phyloP scores from a whole-genome alignment of 92 coral and sea anemone genomes.

The Pocillopora grandis region DNA sequence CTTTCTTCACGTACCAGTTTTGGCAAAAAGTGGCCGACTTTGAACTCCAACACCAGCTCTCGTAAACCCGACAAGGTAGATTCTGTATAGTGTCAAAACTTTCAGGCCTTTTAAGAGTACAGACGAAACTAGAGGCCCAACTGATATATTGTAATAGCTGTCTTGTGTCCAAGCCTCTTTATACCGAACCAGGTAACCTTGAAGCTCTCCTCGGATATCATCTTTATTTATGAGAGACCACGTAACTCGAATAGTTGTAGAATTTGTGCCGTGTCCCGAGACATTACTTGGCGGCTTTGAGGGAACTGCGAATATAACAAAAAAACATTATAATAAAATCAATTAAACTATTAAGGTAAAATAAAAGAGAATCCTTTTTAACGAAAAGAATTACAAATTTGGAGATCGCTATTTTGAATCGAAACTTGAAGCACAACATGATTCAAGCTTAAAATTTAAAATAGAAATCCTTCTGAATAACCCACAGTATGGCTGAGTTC shows the following conservation, averaged over 20 bases:
- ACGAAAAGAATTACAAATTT: background rate
- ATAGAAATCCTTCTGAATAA: too few species aligned
- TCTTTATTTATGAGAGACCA: background rate
- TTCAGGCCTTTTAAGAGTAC: background rate
- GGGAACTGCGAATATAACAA: background rate
- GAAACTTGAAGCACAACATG: too few species aligned
- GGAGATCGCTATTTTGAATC: too few species aligned
- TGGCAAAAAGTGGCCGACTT: constrained; percentile 15
- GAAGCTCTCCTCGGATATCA: background rate
- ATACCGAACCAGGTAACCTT: constrained; percentile 1
- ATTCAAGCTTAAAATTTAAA: too few species aligned
- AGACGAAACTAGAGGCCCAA: background rate
- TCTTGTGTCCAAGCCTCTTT: background rate
- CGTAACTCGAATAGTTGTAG: background rate
- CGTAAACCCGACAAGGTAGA: constrained; percentile 32
- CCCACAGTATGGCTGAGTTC: too few species aligned
- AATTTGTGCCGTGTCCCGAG: background rate
- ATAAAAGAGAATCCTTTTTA: background rate
- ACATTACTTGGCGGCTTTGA: background rate
- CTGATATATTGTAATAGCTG: background rate
- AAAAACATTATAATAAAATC: background rate
- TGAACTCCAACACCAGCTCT: constrained; percentile 24
- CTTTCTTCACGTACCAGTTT: background rate
- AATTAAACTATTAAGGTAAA: background rate
- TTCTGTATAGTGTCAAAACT: constrained; percentile 34